These are phyloP conservation scores for Rhingia rostrata DNA, from an alignment of 2,888 invertebrate genomes.

Conservation along the genomic window DNA sequence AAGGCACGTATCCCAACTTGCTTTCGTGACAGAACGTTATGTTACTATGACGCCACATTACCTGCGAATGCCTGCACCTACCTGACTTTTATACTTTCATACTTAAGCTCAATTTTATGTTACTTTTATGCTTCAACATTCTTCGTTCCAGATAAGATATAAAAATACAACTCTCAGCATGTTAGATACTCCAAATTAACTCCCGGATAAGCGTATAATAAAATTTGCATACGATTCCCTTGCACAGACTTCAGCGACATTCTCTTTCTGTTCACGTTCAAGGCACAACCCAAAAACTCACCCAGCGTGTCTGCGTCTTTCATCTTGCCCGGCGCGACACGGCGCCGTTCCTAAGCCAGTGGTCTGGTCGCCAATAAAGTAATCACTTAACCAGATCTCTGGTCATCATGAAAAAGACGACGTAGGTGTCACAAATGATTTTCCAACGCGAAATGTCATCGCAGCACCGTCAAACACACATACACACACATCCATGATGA, in stretches of 20 bases:
- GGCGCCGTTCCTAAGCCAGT: neutral
- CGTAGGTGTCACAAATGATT: constrained; percentile 30
- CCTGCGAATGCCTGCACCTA: too few relatives aligned
- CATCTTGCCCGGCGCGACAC: neutral
- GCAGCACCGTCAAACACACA: constrained; percentile 2
- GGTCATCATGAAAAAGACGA: constrained; percentile 5
- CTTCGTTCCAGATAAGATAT: neutral
- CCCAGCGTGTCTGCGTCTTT: neutral
- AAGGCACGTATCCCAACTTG: too few relatives aligned
- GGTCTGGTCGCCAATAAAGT: constrained; percentile 14
- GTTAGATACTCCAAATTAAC: neutral
- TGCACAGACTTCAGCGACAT: neutral
- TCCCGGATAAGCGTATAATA: neutral
- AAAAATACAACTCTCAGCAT: neutral
- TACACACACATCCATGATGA: neutral
- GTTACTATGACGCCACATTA: too few relatives aligned
- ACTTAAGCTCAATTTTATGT: too few relatives aligned
- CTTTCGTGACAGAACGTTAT: too few relatives aligned
- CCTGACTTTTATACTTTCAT: too few relatives aligned
- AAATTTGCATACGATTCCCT: neutral
- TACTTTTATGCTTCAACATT: neutral
- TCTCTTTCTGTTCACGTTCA: neutral
- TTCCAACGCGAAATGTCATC: constrained; percentile 18
- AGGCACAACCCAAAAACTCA: neutral
- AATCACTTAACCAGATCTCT: constrained; percentile 31